A percentile compares a stretch with the other conserved stretches of the same genome.
These are phyloP conservation scores for Drosophila simulans DNA, from an alignment of 1,140 invertebrate species.

Conservation along the genomic window DNA sequence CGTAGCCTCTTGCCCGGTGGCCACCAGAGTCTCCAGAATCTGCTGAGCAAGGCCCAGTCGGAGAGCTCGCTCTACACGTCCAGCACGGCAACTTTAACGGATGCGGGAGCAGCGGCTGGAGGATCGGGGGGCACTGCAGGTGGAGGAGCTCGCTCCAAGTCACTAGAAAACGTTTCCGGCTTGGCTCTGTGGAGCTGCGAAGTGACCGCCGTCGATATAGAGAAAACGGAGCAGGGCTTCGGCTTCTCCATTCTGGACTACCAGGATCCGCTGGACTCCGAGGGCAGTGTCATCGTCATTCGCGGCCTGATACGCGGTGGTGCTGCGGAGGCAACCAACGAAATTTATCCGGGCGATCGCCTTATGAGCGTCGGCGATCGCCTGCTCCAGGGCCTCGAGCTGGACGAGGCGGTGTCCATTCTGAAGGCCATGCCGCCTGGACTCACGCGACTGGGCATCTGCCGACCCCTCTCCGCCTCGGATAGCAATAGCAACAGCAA, in stretches of 20 bases:
- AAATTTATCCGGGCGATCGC: slow-evolving; percentile 95
- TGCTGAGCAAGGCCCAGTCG: slow-evolving; percentile 93
- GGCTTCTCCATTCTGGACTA: slow-evolving; percentile 98
- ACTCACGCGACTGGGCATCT: slow-evolving; percentile 92
- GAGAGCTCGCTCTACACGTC: slow-evolving; percentile 93
- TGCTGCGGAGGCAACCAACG: slow-evolving; percentile 93
- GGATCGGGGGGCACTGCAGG: slow-evolving; percentile 22
- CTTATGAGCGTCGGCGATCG: slow-evolving; percentile 95
- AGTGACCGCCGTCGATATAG: slow-evolving; percentile 93
- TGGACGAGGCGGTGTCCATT: slow-evolving; percentile 96
- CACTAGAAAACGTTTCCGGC: slow-evolving; percentile 95
- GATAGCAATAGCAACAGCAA: slow-evolving; percentile 85
- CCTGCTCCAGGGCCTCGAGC: slow-evolving; percentile 93
- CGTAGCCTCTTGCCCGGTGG: slow-evolving; percentile 91
- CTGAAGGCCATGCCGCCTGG: slow-evolving; percentile 94
- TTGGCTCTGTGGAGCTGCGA: slow-evolving; percentile 97
- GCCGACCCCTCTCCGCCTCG: slow-evolving; percentile 89
- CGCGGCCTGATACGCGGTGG: slow-evolving; percentile 96
- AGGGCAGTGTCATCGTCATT: slow-evolving; percentile 97
- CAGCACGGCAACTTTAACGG: slow-evolving; percentile 88
- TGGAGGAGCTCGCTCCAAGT: slow-evolving; percentile 87
- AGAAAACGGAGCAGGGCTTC: slow-evolving; percentile 95
- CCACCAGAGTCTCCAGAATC: slow-evolving; percentile 88
- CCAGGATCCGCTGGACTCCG: slow-evolving; percentile 94
- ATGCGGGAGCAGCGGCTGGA: slow-evolving; percentile 81